Conservation (phyloP, 2,113 vertebrate species). For the Ginglymostoma cirratum region DNA sequence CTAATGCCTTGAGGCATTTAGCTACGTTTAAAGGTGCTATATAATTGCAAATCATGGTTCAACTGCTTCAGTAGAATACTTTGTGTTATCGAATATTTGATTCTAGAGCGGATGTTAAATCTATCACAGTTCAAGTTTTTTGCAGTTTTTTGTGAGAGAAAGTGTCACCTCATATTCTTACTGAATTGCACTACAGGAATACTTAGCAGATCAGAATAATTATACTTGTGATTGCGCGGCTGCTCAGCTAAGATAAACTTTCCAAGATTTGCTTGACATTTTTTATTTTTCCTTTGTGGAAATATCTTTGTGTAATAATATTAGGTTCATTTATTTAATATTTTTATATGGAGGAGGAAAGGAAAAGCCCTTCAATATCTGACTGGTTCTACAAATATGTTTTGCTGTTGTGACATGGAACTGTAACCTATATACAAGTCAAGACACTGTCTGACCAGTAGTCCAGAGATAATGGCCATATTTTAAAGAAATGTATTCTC, state of each 20-base stretch:
- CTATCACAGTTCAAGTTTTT: neutral
- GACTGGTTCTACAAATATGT: neutral
- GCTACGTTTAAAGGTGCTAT: neutral
- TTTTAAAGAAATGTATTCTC: slow-evolving; percentile 36
- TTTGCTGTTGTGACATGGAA: neutral
- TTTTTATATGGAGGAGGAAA: neutral
- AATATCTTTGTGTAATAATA: neutral
- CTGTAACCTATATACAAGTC: slow-evolving; percentile 2
- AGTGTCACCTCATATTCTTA: neutral
- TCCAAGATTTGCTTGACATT: no score
- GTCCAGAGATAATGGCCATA: slow-evolving; percentile 36
- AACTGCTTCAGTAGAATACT: neutral
- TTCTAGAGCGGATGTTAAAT: neutral
- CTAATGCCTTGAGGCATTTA: neutral
- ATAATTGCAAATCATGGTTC: neutral
- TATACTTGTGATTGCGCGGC: neutral
- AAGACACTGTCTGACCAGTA: slow-evolving; percentile 36
- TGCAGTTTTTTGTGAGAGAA: neutral
- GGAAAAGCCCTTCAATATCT: neutral
- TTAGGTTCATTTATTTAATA: neutral
- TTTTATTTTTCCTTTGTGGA: neutral
- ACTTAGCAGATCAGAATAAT: neutral
- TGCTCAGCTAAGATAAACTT: neutral
- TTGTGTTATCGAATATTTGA: slow-evolving; percentile 11
- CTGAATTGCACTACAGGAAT: neutral